Conservation (phyloP, 2,888 invertebrate species). For the Helicoverpa assulta region DNA sequence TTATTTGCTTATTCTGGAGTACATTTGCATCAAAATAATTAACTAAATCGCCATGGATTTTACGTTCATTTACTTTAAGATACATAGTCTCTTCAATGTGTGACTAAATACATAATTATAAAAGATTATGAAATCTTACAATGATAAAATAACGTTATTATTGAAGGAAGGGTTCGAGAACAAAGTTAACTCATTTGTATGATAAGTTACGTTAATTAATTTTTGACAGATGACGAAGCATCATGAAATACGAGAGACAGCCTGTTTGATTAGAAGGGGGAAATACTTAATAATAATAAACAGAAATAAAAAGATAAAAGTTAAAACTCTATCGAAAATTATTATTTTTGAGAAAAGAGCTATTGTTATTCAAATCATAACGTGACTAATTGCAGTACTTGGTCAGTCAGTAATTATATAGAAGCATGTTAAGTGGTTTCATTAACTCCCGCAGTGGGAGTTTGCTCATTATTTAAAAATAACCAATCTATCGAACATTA, state of each 20-base stretch:
- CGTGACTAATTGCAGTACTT: neutral
- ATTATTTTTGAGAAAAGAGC: too few relatives aligned
- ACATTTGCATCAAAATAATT: conserved; percentile 31
- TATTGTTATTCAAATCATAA: too few relatives aligned
- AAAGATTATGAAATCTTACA: conserved; percentile 6
- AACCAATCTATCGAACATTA: conserved; percentile 54
- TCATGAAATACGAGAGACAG: neutral
- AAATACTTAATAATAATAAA: neutral
- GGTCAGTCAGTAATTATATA: neutral
- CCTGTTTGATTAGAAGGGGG: neutral
- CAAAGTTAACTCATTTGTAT: conserved; percentile 27
- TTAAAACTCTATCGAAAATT: too few relatives aligned
- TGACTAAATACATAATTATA: neutral
- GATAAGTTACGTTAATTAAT: conserved; percentile 2
- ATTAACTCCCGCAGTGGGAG: conserved; percentile 32
- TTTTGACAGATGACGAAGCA: neutral
- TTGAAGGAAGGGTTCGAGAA: neutral
- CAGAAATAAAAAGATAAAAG: too few relatives aligned
- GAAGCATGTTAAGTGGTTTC: conserved; percentile 18
- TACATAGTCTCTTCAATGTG: neutral
- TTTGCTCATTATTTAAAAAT: conserved; percentile 48
- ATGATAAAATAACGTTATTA: conserved; percentile 14
- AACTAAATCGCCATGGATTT: conserved; percentile 34
- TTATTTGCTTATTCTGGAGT: conserved; percentile 29
- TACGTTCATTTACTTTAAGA: conserved; percentile 8